Percentiles rank a stretch among this genome's conserved stretches.
phyloP scores from a whole-genome alignment of 2,888 invertebrate genomes.

The Melinopterus prodromus region DNA sequence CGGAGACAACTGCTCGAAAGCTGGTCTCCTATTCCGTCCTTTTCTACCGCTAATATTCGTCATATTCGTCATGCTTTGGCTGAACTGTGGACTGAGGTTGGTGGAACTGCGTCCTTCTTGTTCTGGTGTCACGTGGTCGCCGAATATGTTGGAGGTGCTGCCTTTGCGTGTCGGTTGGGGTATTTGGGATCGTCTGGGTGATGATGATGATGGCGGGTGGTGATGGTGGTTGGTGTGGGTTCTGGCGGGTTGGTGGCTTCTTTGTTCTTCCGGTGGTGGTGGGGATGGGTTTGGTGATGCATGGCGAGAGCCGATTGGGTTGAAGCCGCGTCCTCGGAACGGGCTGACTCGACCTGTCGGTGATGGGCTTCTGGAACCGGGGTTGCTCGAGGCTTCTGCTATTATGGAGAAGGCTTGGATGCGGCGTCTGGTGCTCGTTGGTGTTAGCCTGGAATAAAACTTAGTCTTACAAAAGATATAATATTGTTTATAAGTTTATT shows the following conservation, averaged over 20 bases:
- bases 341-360: conserved; percentile 59
- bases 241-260: conserved; percentile 27
- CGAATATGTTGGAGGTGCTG: conserved; percentile 46
- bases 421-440: conserved; percentile 50
- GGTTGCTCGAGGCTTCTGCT: conserved; percentile 53
- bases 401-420: conserved; percentile 59
- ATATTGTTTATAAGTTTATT: not conserved
- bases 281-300: conserved; percentile 56
- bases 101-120: conserved; percentile 25
- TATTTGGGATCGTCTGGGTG: conserved; percentile 40
- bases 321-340: conserved; percentile 59
- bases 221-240: not conserved
- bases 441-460: conserved; percentile 38
- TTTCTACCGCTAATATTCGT: conserved; percentile 43
- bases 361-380: conserved; percentile 54
- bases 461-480: not conserved
- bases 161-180: conserved; percentile 40
- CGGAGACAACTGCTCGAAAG: conserved; percentile 56
- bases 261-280: conserved; percentile 39
- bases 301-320: conserved; percentile 57
- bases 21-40: conserved; percentile 46
- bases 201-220: not conserved
- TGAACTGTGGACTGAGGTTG: conserved; percentile 50
- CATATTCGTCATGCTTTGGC: conserved; percentile 55
- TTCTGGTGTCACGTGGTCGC: conserved; percentile 49